These are phyloP conservation scores for Lerema accius DNA, from an alignment of 1,140 invertebrate species.

Conservation along the genomic window DNA sequence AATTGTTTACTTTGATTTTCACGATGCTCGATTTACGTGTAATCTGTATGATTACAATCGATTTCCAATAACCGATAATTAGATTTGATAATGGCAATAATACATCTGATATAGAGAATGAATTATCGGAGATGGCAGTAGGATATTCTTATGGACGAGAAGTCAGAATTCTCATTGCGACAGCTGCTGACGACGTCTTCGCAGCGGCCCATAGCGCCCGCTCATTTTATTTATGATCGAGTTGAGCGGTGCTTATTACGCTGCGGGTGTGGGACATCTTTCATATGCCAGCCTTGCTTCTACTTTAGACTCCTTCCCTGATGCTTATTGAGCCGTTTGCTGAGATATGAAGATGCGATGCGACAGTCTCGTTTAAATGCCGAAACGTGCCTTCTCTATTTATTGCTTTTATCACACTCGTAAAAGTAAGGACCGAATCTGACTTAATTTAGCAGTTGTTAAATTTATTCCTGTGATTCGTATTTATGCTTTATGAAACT, in stretches of 20 bases:
- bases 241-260: slow-evolving; percentile 71
- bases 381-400: slow-evolving; percentile 2
- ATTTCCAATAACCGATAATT: too few relatives aligned
- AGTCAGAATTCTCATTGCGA: slow-evolving; percentile 54
- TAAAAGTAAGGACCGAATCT: background rate
- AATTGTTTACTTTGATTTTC: too few relatives aligned
- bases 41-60: too few relatives aligned
- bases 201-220: slow-evolving; percentile 55
- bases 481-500: too few relatives aligned
- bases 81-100: too few relatives aligned
- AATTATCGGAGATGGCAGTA: slow-evolving; percentile 21
- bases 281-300: slow-evolving; percentile 57
- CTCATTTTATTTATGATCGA: slow-evolving; percentile 71
- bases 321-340: slow-evolving; percentile 61
- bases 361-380: slow-evolving; percentile 5
- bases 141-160: slow-evolving; percentile 57
- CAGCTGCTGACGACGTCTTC: slow-evolving; percentile 68
- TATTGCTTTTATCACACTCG: slow-evolving; percentile 3
- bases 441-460: too few relatives aligned
- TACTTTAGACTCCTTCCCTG: slow-evolving; percentile 49
- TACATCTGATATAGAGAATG: background rate
- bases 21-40: too few relatives aligned
- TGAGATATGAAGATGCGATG: slow-evolving; percentile 19
- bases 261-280: slow-evolving; percentile 60
- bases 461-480: too few relatives aligned